phyloP scores from a whole-genome alignment of 2,797 vertebrate genomes.

The Allobates femoralis region DNA sequence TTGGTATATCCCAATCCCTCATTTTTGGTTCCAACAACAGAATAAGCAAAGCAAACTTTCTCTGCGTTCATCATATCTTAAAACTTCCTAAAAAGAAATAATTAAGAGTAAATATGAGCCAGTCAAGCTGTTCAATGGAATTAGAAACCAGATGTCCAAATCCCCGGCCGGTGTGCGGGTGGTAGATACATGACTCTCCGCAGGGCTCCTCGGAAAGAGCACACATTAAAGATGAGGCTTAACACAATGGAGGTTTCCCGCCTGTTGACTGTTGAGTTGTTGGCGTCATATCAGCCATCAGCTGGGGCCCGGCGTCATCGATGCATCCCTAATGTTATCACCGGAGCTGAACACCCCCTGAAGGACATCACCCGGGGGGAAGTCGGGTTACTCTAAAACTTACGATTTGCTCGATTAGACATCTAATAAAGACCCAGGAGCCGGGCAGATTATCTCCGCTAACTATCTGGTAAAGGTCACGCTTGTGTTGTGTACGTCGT shows the following conservation, averaged over 20 bases:
- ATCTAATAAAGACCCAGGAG: slow-evolving; percentile 39
- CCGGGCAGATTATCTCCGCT: slow-evolving; percentile 20
- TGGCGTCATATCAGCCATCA: slow-evolving; percentile 7
- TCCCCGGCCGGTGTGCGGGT: neutral
- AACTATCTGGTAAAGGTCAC: slow-evolving; percentile 51
- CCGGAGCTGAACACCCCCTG: slow-evolving; percentile 10
- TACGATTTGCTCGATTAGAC: slow-evolving; percentile 31
- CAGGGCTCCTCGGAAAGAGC: neutral
- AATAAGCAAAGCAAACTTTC: neutral
- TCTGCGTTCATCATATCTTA: neutral
- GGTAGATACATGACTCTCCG: slow-evolving; percentile 1
- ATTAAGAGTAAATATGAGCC: neutral
- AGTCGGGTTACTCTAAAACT: slow-evolving; percentile 1
- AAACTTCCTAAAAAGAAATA: neutral
- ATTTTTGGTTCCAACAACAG: neutral
- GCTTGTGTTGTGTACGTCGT: neutral
- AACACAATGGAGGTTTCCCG: neutral
- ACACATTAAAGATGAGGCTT: slow-evolving; percentile 20
- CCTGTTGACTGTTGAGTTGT: slow-evolving; percentile 23
- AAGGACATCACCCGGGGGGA: slow-evolving; percentile 24
- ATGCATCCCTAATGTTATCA: slow-evolving; percentile 38
- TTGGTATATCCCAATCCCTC: no score
- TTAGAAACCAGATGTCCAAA: slow-evolving; percentile 15
- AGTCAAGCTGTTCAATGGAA: neutral
- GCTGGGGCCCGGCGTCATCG: slow-evolving; percentile 12